phyloP scores from a whole-genome alignment of 2,888 invertebrate genomes.

The Cryptosula pallasiana region DNA sequence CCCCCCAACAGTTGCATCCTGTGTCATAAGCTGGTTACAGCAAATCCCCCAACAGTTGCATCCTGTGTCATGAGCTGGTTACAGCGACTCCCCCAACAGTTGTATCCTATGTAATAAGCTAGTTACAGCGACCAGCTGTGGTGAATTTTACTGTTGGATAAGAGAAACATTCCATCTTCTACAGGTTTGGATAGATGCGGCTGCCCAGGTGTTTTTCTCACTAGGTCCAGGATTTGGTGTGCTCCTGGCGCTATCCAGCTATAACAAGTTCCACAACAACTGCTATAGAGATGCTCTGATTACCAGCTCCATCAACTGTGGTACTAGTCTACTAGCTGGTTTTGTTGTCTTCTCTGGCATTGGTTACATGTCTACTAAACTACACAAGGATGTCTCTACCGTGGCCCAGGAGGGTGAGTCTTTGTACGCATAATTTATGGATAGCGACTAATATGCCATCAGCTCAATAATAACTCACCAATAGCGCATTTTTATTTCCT shows the following conservation, averaged over 20 bases:
- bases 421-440: not conserved
- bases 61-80: no score
- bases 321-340: conserved; percentile 32
- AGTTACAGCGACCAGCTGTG: no score
- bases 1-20: no score
- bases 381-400: conserved; percentile 76
- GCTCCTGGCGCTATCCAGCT: conserved; percentile 79
- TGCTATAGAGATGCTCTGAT: conserved; percentile 52
- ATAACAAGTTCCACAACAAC: conserved; percentile 90
- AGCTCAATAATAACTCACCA: no score
- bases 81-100: no score
- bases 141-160: no score
- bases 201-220: conserved; percentile 89
- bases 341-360: conserved; percentile 50
- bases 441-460: no score
- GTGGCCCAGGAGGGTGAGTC: conserved; percentile 71
- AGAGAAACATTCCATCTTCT: no score
- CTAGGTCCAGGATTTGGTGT: conserved; percentile 89
- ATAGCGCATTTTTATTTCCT: no score
- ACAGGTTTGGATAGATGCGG: conserved; percentile 90
- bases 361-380: conserved; percentile 74
- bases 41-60: no score
- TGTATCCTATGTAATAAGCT: no score
- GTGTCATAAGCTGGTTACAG: no score
- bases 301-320: conserved; percentile 32